Evolutionary conservation across 2,797 vertebrate genomes (phyloP).

Genomic region (Peromyscus attwateri): DNA sequence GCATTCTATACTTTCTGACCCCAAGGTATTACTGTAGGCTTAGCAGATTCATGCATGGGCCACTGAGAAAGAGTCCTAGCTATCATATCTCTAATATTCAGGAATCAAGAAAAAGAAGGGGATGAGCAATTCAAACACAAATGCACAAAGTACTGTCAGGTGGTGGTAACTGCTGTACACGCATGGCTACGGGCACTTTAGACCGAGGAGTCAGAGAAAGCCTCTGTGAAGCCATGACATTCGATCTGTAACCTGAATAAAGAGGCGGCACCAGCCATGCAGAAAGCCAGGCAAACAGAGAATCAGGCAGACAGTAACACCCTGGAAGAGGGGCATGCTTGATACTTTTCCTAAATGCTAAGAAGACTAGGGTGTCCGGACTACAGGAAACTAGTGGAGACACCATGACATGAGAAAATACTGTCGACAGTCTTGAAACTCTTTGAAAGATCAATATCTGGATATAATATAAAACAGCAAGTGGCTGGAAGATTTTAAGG

Average conservation of each 20-base stretch:
- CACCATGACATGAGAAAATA: not conserved
- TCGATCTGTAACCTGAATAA: not conserved
- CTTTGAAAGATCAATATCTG: not conserved
- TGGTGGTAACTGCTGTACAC: not conserved
- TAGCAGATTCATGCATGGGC: not conserved
- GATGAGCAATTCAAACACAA: not conserved
- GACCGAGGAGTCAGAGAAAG: not conserved
- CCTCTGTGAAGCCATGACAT: not conserved
- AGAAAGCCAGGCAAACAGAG: not conserved
- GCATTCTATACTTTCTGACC: not conserved
- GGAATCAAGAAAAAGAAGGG: not conserved
- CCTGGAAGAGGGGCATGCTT: not conserved
- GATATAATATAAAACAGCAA: not conserved
- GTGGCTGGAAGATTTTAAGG: not conserved
- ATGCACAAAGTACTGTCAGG: not conserved
- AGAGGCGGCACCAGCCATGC: not conserved
- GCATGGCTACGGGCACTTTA: not conserved
- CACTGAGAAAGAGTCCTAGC: not conserved
- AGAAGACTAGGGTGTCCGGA: not conserved
- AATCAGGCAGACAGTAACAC: not conserved
- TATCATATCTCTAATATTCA: not conserved
- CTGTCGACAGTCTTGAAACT: not conserved
- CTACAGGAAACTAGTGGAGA: not conserved
- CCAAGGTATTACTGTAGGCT: not conserved
- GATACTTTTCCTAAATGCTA: not conserved